A percentile compares a stretch with the other conserved stretches of the same genome.
phyloP scores from a whole-genome alignment of 2,797 vertebrate genomes.

The Acipenser transmontanus region DNA sequence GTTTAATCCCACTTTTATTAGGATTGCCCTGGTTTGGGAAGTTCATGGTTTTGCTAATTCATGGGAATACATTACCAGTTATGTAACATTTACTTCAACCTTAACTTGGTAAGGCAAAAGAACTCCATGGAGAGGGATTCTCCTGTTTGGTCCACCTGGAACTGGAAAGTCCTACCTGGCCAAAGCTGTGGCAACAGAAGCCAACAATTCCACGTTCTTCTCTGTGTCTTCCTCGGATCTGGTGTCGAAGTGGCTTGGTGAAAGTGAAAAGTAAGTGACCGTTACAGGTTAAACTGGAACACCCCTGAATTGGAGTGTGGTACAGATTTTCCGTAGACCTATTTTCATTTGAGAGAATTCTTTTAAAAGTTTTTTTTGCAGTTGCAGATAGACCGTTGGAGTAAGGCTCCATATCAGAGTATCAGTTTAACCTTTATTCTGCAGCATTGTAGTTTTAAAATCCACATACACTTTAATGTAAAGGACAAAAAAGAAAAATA shows the following conservation, averaged over 20 bases:
- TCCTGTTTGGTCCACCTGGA: constrained; percentile 93
- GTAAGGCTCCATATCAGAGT: no score
- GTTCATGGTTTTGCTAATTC: no score
- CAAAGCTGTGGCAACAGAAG: constrained; percentile 96
- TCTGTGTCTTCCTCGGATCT: constrained; percentile 94
- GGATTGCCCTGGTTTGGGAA: no score
- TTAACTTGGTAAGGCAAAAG: constrained; percentile 72
- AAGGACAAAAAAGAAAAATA: no score
- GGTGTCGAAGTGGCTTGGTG: constrained; percentile 96
- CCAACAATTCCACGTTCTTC: constrained; percentile 98
- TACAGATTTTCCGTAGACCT: neutral
- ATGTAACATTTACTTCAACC: no score
- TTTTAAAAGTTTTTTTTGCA: no score
- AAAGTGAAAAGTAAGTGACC: constrained; percentile 91
- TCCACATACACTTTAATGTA: no score
- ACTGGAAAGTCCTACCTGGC: constrained; percentile 98
- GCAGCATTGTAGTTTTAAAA: no score
- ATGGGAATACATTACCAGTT: neutral
- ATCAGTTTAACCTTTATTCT: no score
- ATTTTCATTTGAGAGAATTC: neutral
- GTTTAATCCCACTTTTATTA: no score
- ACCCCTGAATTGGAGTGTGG: constrained; percentile 7
- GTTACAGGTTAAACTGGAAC: constrained; percentile 5
- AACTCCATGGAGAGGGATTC: constrained; percentile 93
- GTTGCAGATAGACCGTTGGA: no score